Base-by-base conservation (phyloP, 2,797 vertebrate species). In the Sebastes glaucus region DNA sequence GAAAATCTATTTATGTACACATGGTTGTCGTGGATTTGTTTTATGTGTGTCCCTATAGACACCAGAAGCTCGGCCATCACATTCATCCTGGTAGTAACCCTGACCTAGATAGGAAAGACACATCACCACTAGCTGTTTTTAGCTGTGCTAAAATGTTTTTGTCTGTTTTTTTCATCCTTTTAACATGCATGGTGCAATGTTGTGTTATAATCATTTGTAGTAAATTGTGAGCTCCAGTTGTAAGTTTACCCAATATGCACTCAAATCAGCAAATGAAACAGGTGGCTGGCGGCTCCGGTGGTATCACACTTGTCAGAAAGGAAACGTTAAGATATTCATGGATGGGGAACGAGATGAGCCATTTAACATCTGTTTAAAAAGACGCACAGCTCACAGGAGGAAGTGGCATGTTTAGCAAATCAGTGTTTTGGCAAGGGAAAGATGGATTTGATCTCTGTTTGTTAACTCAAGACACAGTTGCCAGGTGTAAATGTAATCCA, bases 281-380 rank as follows among this genome's bases (percentile, higher is more conserved):
- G 80, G 77, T 80, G 78, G 80, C 68, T 61, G 55, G 28, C 23
- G 11, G 62, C 65, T 68, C 46, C n/a, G n/a, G 60, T 66, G 30
- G 69, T 8, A 79, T 71, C 62, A 71, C 71, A 46, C 56, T 74
- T 78, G 55, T 86, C 75, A 65, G 63, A 73, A 32, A 71, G 20
- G 38, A 81, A 81, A 65, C 52, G 76, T 62, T 78, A 61, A 80
- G 66, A 78, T 72, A 82, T 83, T 81, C 52, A 74, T 70, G 28
- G 27, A 53, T 27, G 35, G 28, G 42, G 65, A 88, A 57, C 18
- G 63, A 82, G 76, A 85, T 60, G 35, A 89, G 65, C 67, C 53
- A 32, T 68, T 81, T 71, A 77, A 78, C 81, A 80, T 80, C 77
- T 75, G 78, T 55, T 85, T 82, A 33, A 64, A 78, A 66, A 42